A percentile compares a stretch with the other conserved stretches of the same genome.
phyloP scores from a whole-genome alignment of 2,797 vertebrate genomes.

The Hemitrygon akajei region DNA sequence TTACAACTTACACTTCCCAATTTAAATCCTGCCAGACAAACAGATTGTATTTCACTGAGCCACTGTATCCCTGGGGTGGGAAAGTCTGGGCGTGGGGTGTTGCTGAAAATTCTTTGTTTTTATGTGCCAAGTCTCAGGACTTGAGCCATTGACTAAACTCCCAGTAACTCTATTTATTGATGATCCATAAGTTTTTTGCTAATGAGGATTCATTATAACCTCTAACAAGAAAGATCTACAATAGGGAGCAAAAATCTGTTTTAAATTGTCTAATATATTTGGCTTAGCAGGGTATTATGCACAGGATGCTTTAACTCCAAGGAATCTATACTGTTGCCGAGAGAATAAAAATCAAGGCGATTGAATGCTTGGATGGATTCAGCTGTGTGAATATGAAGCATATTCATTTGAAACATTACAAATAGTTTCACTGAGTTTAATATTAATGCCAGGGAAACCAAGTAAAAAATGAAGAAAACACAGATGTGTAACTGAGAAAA shows the following conservation, averaged over 20 bases:
- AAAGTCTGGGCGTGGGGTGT: too few relatives aligned
- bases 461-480: slow-evolving; percentile 12
- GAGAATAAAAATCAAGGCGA: neutral
- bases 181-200: neutral
- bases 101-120: neutral
- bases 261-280: neutral
- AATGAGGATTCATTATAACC: slow-evolving; percentile 13
- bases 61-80: neutral
- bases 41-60: slow-evolving; percentile 19
- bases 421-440: neutral
- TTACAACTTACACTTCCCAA: slow-evolving; percentile 23
- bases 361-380: neutral
- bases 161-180: neutral
- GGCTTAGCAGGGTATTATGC: neutral
- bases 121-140: neutral
- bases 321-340: neutral
- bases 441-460: slow-evolving; percentile 7
- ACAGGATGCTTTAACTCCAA: neutral
- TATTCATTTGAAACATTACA: neutral
- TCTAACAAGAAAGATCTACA: neutral
- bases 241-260: neutral
- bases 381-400: neutral
- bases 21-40: slow-evolving; percentile 17
- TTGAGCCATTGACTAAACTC: neutral
- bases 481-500: slow-evolving; percentile 1